These are phyloP conservation scores for Orthosia gracilis DNA, from an alignment of 2,888 invertebrate genomes.

Conservation along the genomic window DNA sequence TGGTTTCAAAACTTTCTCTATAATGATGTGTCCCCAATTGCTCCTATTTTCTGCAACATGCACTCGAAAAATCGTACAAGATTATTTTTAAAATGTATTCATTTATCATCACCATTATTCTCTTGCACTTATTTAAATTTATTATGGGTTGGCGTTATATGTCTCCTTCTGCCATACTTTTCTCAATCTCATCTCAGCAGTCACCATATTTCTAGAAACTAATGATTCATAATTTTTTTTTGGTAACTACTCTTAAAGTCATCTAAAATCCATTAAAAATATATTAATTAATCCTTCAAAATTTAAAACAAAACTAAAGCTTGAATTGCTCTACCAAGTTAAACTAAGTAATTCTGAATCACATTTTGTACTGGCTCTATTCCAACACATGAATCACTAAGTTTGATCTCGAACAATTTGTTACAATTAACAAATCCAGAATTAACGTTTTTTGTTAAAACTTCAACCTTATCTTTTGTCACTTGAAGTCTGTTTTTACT, in stretches of 20 bases:
- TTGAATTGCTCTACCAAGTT: conserved; percentile 63
- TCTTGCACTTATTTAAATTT: no score
- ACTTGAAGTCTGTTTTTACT: conserved; percentile 36
- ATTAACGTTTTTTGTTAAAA: conserved; percentile 45
- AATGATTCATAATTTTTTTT: no score
- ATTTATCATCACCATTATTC: background rate
- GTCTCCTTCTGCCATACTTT: no score
- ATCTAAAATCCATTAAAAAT: no score
- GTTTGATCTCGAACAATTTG: conserved; percentile 75
- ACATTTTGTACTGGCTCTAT: conserved; percentile 76
- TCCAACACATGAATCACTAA: conserved; percentile 80
- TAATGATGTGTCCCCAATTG: no score
- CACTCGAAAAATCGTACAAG: background rate
- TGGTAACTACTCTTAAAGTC: no score
- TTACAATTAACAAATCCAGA: conserved; percentile 77
- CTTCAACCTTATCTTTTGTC: conserved; percentile 49
- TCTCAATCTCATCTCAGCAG: no score
- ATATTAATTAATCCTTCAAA: conserved; percentile 4
- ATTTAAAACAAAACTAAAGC: conserved; percentile 40
- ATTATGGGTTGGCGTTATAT: no score
- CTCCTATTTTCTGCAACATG: background rate
- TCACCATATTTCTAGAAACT: no score
- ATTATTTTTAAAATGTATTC: background rate
- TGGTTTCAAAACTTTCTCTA: no score
- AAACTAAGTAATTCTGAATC: conserved; percentile 74